Evolutionary conservation across 2,888 invertebrate species (phyloP).

Genomic region (Molorchus minor): DNA sequence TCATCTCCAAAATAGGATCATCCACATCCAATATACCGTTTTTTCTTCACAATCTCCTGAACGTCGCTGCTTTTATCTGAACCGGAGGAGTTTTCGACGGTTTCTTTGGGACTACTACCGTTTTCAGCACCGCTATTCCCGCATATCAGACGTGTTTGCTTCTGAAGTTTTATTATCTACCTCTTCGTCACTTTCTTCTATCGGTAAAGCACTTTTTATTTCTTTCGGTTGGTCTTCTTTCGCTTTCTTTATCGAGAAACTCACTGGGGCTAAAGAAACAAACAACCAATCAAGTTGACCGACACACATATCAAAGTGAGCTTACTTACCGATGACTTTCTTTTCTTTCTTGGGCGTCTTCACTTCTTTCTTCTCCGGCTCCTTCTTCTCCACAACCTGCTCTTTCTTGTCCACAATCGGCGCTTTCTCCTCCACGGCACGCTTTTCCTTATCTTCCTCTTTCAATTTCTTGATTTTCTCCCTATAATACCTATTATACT

Average conservation of each 20-base stretch:
- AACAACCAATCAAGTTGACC: background rate
- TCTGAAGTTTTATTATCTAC: slow-evolving; percentile 58
- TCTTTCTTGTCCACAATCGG: slow-evolving; percentile 57
- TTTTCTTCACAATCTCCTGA: slow-evolving; percentile 16
- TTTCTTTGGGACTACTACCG: slow-evolving; percentile 15
- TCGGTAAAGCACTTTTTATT: slow-evolving; percentile 76
- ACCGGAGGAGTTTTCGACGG: slow-evolving; percentile 1
- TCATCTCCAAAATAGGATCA: slow-evolving; percentile 65
- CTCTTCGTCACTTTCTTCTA: slow-evolving; percentile 80
- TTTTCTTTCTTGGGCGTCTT: slow-evolving; percentile 51
- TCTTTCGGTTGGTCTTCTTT: slow-evolving; percentile 67
- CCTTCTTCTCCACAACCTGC: slow-evolving; percentile 46
- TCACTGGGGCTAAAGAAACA: slow-evolving; percentile 71
- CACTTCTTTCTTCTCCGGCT: slow-evolving; percentile 28
- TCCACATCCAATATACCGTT: slow-evolving; percentile 56
- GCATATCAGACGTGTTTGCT: slow-evolving; percentile 5
- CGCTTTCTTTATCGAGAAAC: slow-evolving; percentile 85
- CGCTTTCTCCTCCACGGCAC: slow-evolving; percentile 52
- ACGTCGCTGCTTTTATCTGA: slow-evolving; percentile 22
- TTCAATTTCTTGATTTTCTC: slow-evolving; percentile 68
- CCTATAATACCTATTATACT: slow-evolving; percentile 84
- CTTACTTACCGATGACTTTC: slow-evolving; percentile 56
- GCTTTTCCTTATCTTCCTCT: slow-evolving; percentile 30
- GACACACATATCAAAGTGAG: background rate
- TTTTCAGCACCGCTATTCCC: background rate